These are phyloP conservation scores for Eriosoma lanigerum DNA, from an alignment of 1,140 invertebrate genomes.

Conservation along the genomic window DNA sequence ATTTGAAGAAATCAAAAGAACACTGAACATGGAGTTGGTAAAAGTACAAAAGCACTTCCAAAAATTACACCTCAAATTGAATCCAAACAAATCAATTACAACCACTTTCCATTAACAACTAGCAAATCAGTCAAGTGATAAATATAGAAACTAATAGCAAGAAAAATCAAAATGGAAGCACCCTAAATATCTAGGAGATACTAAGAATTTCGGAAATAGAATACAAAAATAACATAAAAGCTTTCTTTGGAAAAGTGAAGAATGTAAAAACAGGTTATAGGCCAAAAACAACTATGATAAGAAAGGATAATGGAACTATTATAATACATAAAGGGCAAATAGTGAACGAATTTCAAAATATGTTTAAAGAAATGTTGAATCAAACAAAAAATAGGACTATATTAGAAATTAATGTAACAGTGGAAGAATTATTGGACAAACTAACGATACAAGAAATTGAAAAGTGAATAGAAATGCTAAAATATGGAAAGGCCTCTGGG, in stretches of 20 bases:
- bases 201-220: too few relatives aligned
- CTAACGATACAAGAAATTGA: constrained; percentile 41
- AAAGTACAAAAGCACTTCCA: too few relatives aligned
- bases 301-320: background rate
- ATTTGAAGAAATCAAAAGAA: too few relatives aligned
- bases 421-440: background rate
- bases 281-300: background rate
- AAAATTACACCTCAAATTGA: too few relatives aligned
- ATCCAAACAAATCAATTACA: too few relatives aligned
- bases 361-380: constrained; percentile 1
- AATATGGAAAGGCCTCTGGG: constrained; percentile 55
- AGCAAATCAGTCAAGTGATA: too few relatives aligned
- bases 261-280: background rate
- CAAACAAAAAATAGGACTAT: constrained; percentile 1
- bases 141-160: too few relatives aligned
- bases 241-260: background rate
- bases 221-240: constrained; percentile 2
- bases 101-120: too few relatives aligned
- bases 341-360: background rate
- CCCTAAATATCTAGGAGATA: too few relatives aligned
- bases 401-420: background rate
- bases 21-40: too few relatives aligned
- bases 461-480: constrained; percentile 49
- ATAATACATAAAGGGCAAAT: background rate
- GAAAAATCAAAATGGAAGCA: too few relatives aligned